Evolutionary conservation across 2,888 invertebrate genomes (phyloP), one percentile per base, ranked within the genome.

Genomic region (Trimorus sp.): DNA sequence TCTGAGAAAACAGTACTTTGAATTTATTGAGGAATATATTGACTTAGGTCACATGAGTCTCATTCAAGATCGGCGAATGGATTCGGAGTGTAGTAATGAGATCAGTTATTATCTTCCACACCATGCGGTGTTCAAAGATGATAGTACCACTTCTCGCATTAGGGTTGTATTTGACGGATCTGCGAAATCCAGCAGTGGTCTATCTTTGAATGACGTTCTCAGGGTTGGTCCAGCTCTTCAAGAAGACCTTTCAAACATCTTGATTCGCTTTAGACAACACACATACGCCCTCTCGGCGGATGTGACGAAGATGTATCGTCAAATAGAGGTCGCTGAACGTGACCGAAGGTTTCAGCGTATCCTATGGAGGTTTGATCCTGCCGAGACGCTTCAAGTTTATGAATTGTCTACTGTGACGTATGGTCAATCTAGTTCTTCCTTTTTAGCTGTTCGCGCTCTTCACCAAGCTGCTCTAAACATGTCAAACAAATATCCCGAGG

Each of bases 241-340:
- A 9, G 7, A 15, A 51, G 51, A 51, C 5, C 9, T 51, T 6
- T 51, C 16, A 7, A 15, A 9, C 16, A 51, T 51, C 16, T 3
- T 51, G 16, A 7, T 14, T 2, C 51, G 51, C 9, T 51, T 51
- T 15, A 14, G 51, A 51, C 15, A 70, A n/a, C 70, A 70, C 14
- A 16, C 37, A 7, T 58, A 45, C 37, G 59, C 40, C 9, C 15
- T 70, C 4, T 16, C 16, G n/a, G 58, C 59, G 0, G 59, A 70
- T 49, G 38, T 70, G 37, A 79, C 60, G 6, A 87, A 89, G 70
- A 89, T 88, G 86, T 89, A 86, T 63, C 80, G 86, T 0, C 83
- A 80, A 62, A 48, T 86, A 11, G n/a, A 12, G 8, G 49, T 80
- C 48, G 8, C 59, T 65, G 0, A 62, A 76, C n/a, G n/a, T n/a